A percentile compares a stretch with the other conserved stretches of the same genome.
These are phyloP conservation scores for Lepilemur ruficaudatus DNA, from an alignment of 2,797 vertebrate species.

Conservation along the genomic window DNA sequence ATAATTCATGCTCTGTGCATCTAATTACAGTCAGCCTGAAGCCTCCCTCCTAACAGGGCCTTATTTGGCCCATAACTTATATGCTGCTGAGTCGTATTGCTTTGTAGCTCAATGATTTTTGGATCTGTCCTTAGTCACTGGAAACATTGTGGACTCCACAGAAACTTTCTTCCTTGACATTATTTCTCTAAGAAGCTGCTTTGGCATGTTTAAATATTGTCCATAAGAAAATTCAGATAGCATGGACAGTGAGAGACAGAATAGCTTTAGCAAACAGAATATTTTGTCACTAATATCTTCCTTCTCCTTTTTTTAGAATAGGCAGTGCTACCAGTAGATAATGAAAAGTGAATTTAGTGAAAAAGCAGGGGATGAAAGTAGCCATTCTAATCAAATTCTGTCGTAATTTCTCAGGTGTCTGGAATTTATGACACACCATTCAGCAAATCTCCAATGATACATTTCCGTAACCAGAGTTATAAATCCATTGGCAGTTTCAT, in stretches of 20 bases:
- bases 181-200: not conserved
- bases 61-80: slow-evolving; percentile 9
- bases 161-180: not conserved
- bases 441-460: slow-evolving; percentile 70
- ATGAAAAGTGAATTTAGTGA: slow-evolving; percentile 63
- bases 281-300: slow-evolving; percentile 6
- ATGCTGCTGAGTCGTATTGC: slow-evolving; percentile 35
- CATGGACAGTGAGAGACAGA: not conserved
- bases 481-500: slow-evolving; percentile 72
- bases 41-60: not conserved
- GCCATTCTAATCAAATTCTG: slow-evolving; percentile 64
- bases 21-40: slow-evolving; percentile 5
- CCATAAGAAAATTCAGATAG: slow-evolving; percentile 38
- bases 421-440: slow-evolving; percentile 73
- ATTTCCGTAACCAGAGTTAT: slow-evolving; percentile 69
- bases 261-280: slow-evolving; percentile 9
- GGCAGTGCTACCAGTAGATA: slow-evolving; percentile 30
- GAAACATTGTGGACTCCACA: not conserved
- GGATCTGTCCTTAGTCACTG: not conserved
- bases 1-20: slow-evolving; percentile 22
- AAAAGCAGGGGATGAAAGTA: slow-evolving; percentile 44
- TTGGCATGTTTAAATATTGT: slow-evolving; percentile 48
- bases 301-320: not conserved
- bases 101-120: slow-evolving; percentile 3
- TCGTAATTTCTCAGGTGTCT: slow-evolving; percentile 58